Percentiles rank a stretch among this genome's conserved stretches.
Conservation (phyloP, 2,113 vertebrate species). For the Murina feae region DNA sequence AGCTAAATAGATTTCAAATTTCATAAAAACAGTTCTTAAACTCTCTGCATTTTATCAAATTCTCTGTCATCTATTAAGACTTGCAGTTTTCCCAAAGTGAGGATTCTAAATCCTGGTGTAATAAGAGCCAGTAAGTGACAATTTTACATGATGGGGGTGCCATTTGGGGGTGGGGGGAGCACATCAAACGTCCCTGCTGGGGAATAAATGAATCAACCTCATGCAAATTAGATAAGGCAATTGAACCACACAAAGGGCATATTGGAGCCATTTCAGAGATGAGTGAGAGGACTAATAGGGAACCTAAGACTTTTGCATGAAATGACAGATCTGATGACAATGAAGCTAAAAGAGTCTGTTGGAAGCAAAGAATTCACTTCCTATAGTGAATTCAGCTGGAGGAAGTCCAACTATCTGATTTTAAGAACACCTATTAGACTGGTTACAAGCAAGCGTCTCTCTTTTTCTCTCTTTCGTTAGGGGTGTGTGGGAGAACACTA, state of each 20-base stretch:
- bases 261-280: conserved; percentile 47
- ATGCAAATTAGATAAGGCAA: conserved; percentile 61
- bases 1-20: conserved; percentile 49
- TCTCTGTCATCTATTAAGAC: background rate
- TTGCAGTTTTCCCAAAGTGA: conserved; percentile 44
- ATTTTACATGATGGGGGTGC: conserved; percentile 28
- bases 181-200: background rate
- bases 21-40: conserved; percentile 9
- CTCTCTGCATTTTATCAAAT: conserved; percentile 41
- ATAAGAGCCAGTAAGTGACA: conserved; percentile 23
- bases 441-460: background rate
- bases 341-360: background rate
- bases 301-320: conserved; percentile 26
- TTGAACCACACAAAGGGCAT: background rate
- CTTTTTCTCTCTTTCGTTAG: background rate
- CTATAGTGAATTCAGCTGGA: background rate
- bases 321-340: conserved; percentile 13
- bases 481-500: background rate
- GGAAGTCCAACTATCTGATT: background rate
- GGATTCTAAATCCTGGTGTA: conserved; percentile 37
- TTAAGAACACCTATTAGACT: background rate
- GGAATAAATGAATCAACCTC: conserved; percentile 38
- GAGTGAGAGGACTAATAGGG: background rate
- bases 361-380: conserved; percentile 25
- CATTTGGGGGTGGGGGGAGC: background rate